Percentiles rank a stretch among this genome's conserved stretches.
Conservation (phyloP, 2,113 vertebrate genomes). For the Bambusicola thoracicus region DNA sequence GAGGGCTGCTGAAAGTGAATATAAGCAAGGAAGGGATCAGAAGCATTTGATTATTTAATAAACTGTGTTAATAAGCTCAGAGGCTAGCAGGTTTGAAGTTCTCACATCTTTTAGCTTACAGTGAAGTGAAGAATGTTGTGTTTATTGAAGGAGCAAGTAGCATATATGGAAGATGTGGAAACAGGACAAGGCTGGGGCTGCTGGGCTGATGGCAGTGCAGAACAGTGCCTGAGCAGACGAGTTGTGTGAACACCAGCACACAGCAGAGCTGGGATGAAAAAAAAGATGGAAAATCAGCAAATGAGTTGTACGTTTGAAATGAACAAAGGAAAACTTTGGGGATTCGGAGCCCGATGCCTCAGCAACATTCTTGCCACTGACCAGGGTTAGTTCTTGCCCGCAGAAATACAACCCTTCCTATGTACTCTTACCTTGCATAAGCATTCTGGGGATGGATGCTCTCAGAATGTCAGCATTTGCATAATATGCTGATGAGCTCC, state of each 20-base stretch:
- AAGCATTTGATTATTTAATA: neutral
- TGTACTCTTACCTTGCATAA: neutral
- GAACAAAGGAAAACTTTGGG: neutral
- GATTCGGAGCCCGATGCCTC: neutral
- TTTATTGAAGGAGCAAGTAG: neutral
- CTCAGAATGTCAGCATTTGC: neutral
- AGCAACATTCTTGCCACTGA: neutral
- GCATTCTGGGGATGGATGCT: neutral
- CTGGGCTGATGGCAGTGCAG: neutral
- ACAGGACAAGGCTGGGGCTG: fast-evolving
- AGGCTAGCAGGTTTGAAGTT: neutral
- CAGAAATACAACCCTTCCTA: neutral
- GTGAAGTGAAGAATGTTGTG: fast-evolving
- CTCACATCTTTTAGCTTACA: fast-evolving
- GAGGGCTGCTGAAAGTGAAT: neutral
- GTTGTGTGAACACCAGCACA: neutral
- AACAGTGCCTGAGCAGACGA: neutral
- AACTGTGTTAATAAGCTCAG: neutral
- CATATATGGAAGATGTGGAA: neutral
- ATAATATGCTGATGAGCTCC: neutral
- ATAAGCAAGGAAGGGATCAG: neutral
- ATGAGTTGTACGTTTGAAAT: neutral
- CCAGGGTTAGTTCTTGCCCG: neutral
- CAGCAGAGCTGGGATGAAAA: neutral
- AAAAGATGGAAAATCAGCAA: neutral